Percentiles rank a stretch among this genome's conserved stretches.
Evolutionary conservation across 1,140 invertebrate species (phyloP).

Genomic region (Ruditapes philippinarum): DNA sequence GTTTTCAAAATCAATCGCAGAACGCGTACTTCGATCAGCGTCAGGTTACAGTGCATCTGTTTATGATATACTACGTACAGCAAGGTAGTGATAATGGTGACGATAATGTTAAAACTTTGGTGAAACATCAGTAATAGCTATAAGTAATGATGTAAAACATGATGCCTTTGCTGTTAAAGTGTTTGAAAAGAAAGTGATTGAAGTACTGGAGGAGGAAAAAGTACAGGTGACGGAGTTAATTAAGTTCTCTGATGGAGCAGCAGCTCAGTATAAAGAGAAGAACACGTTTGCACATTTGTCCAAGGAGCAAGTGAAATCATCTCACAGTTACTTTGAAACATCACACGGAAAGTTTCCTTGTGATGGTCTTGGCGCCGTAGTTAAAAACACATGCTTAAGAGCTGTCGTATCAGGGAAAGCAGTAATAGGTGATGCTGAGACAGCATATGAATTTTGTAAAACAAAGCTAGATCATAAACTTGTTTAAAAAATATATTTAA

Average conservation of each 20-base stretch:
- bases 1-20: constrained; percentile 17
- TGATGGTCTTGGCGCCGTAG: constrained; percentile 68
- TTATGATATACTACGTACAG: neutral
- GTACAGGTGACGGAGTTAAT: constrained; percentile 48
- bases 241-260: constrained; percentile 71
- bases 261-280: constrained; percentile 68
- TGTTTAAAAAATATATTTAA: too few relatives aligned
- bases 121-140: constrained; percentile 65
- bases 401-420: constrained; percentile 20
- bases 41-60: neutral
- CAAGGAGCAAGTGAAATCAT: constrained; percentile 21
- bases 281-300: constrained; percentile 70
- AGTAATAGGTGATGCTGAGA: too few relatives aligned
- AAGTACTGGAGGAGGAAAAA: constrained; percentile 19
- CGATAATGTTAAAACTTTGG: constrained; percentile 27
- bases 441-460: too few relatives aligned
- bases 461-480: too few relatives aligned
- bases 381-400: constrained; percentile 58
- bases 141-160: constrained; percentile 68
- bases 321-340: constrained; percentile 42
- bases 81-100: constrained; percentile 21
- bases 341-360: constrained; percentile 70
- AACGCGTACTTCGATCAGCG: neutral
- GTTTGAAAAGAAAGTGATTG: constrained; percentile 56
- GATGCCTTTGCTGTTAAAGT: constrained; percentile 50